Conservation (phyloP, 1,140 invertebrate species). For the Drosophila trapezifrons region DNA sequence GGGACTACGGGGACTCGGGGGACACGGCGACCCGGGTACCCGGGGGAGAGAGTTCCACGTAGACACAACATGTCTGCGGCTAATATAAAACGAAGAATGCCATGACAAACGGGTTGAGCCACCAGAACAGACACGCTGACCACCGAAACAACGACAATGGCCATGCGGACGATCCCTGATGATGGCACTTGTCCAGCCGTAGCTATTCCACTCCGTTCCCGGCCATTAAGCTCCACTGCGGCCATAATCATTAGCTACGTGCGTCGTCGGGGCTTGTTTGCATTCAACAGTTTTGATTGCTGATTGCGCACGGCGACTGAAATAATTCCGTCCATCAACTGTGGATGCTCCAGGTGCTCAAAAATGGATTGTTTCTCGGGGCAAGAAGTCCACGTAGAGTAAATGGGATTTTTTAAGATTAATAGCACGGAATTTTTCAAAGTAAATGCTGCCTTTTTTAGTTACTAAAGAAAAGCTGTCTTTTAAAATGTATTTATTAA, state of each 20-base stretch:
- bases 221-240: slow-evolving; percentile 41
- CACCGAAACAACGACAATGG: slow-evolving; percentile 11
- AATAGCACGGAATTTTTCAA: not conserved
- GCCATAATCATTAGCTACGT: slow-evolving; percentile 73
- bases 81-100: slow-evolving; percentile 79
- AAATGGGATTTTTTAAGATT: not conserved
- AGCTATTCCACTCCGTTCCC: slow-evolving; percentile 53
- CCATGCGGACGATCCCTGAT: slow-evolving; percentile 13
- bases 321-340: slow-evolving; percentile 18
- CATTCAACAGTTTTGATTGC: slow-evolving; percentile 71
- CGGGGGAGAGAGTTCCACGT: slow-evolving; percentile 14
- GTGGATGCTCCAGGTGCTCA: not conserved
- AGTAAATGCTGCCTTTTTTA: too few relatives aligned
- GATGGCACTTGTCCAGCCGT: slow-evolving; percentile 50
- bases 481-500: too few relatives aligned
- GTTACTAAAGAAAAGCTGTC: not conserved
- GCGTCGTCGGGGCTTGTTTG: slow-evolving; percentile 68
- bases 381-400: not conserved
- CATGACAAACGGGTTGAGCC: slow-evolving; percentile 61
- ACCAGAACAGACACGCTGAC: slow-evolving; percentile 45
- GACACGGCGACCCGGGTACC: not conserved
- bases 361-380: not conserved
- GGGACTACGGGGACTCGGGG: too few relatives aligned
- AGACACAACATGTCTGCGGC: slow-evolving; percentile 76
- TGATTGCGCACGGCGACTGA: slow-evolving; percentile 41